Percentiles rank a stretch among this genome's conserved stretches.
Evolutionary conservation across 2,888 invertebrate genomes (phyloP).

Genomic region (Scaptomyza caliginosa): DNA sequence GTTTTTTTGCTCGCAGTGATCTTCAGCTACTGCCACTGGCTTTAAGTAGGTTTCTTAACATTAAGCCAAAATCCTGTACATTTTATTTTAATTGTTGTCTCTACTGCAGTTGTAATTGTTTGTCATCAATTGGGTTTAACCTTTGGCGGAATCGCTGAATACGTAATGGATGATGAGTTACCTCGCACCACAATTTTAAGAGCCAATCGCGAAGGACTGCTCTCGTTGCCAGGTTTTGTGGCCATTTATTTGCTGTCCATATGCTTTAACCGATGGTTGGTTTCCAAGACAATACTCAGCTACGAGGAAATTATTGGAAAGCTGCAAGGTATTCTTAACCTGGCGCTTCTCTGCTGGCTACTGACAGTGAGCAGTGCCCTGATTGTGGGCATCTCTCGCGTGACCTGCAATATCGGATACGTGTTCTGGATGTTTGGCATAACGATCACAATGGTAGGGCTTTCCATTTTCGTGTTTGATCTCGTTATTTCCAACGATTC

Average conservation of each 20-base stretch:
- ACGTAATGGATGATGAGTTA: constrained; percentile 87
- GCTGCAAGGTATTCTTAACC: constrained; percentile 57
- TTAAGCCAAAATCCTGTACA: background rate
- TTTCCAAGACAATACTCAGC: constrained; percentile 68
- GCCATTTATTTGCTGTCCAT: constrained; percentile 91
- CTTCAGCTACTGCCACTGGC: constrained; percentile 84
- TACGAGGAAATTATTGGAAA: constrained; percentile 71
- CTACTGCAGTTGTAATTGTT: constrained; percentile 84
- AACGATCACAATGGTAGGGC: constrained; percentile 86
- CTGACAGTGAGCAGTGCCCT: constrained; percentile 85
- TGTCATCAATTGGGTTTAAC: constrained; percentile 88
- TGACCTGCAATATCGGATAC: constrained; percentile 93
- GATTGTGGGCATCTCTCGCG: constrained; percentile 88
- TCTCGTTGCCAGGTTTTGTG: constrained; percentile 94
- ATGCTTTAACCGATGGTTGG: constrained; percentile 86
- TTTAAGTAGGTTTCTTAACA: constrained; percentile 53
- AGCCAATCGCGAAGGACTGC: constrained; percentile 96
- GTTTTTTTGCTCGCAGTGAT: constrained; percentile 51
- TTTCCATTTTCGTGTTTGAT: constrained; percentile 86
- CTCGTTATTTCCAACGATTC: constrained; percentile 55
- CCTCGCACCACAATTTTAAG: constrained; percentile 87
- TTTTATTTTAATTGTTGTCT: background rate
- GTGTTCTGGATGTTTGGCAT: constrained; percentile 91
- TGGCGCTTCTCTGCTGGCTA: constrained; percentile 83
- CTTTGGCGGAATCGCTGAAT: constrained; percentile 86